These are phyloP conservation scores for Momotus momota DNA, from an alignment of 2,797 vertebrate species.

Conservation along the genomic window DNA sequence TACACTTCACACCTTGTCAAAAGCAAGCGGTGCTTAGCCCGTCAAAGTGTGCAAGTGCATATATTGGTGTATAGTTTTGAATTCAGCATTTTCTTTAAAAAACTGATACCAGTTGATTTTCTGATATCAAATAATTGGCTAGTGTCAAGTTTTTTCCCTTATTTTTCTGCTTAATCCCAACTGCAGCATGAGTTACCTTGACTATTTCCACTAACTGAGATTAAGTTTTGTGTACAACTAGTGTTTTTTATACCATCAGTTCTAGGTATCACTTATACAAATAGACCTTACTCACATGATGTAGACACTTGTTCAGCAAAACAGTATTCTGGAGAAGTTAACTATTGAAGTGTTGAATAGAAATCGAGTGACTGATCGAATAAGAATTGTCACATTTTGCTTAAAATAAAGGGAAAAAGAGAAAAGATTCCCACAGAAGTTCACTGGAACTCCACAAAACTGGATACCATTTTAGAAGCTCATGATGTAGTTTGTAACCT, in stretches of 20 bases:
- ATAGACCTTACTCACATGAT: neutral
- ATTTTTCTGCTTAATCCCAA: neutral
- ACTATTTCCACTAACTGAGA: neutral
- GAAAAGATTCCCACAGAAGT: neutral
- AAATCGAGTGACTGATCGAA: neutral
- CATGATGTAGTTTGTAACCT: neutral
- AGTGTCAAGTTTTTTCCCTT: neutral
- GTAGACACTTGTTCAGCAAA: neutral
- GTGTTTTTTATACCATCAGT: neutral
- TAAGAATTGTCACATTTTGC: neutral
- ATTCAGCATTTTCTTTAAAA: neutral
- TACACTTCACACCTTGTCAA: slow-evolving; percentile 15
- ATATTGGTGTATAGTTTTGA: neutral
- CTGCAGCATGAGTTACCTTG: neutral
- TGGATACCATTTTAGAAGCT: neutral
- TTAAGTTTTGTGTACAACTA: neutral
- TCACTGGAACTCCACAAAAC: neutral
- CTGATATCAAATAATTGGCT: neutral
- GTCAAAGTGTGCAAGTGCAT: neutral
- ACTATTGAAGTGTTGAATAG: neutral
- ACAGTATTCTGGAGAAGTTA: neutral
- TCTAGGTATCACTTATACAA: neutral
- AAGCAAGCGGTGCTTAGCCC: slow-evolving; percentile 4
- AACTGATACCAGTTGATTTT: neutral
- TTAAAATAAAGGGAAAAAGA: neutral